Evolutionary conservation across 2,113 vertebrate species (phyloP).

Genomic region (Regulus satrapa): DNA sequence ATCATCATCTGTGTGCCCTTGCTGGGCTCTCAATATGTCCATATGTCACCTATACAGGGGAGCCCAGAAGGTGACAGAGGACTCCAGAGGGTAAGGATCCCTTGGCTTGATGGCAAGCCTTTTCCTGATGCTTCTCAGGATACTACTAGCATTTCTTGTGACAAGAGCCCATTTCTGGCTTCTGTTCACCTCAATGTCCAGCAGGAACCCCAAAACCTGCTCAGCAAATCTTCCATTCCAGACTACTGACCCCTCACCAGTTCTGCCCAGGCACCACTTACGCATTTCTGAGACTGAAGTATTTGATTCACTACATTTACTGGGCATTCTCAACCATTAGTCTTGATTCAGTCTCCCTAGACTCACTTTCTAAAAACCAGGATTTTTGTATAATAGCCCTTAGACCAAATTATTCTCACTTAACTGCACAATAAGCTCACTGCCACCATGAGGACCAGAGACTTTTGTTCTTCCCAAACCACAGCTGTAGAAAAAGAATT

Average conservation of each 20-base stretch:
- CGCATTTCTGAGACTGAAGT: background rate
- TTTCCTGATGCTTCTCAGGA: background rate
- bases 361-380: background rate
- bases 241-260: too few relatives aligned
- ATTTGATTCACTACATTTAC: background rate
- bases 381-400: background rate
- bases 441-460: background rate
- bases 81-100: background rate
- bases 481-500: background rate
- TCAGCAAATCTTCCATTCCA: too few relatives aligned
- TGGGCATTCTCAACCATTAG: background rate
- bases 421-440: background rate
- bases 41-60: background rate
- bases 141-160: background rate
- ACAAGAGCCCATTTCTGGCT: background rate
- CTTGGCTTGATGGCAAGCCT: background rate
- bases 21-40: background rate
- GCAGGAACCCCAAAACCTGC: background rate
- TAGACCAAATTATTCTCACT: background rate
- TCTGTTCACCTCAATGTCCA: background rate
- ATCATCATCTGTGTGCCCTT: background rate
- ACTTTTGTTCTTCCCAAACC: background rate
- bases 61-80: background rate
- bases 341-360: background rate
- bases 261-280: background rate